Conservation (phyloP, 2,888 invertebrate genomes). For the Torymus texanus region DNA sequence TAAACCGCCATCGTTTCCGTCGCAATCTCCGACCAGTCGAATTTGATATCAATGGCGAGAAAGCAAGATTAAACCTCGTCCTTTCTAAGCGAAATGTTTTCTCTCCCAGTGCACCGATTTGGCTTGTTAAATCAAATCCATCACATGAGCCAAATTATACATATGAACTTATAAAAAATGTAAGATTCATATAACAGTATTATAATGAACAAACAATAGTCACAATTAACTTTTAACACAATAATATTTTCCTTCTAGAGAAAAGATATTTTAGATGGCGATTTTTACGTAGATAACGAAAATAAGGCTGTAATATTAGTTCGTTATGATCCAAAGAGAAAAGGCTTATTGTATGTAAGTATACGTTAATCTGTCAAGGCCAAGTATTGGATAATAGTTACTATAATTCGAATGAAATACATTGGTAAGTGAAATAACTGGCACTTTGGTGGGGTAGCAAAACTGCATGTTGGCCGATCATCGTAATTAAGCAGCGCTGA, state of each 20-base stretch:
- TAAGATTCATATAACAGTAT: not conserved
- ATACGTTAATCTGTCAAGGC: too few relatives aligned
- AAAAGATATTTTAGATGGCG: not conserved
- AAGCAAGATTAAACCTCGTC: conserved; percentile 3
- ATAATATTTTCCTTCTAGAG: not conserved
- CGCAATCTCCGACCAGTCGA: not conserved
- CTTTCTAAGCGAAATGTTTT: conserved; percentile 11
- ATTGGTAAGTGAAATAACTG: not conserved
- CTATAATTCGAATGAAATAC: too few relatives aligned
- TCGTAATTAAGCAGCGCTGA: too few relatives aligned
- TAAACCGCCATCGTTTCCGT: not conserved
- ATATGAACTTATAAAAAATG: conserved; percentile 9
- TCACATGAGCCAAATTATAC: conserved; percentile 15
- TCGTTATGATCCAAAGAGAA: not conserved
- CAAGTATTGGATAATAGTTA: too few relatives aligned
- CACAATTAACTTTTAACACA: too few relatives aligned
- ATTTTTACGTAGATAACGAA: conserved; percentile 24
- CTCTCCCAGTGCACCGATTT: conserved; percentile 4
- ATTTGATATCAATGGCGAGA: conserved; percentile 15
- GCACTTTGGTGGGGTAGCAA: too few relatives aligned
- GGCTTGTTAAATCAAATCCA: conserved; percentile 11
- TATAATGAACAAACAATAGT: too few relatives aligned
- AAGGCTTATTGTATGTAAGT: conserved; percentile 15
- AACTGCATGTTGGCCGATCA: too few relatives aligned
- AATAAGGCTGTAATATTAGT: conserved; percentile 31